A percentile compares a stretch with the other conserved stretches of the same genome.
phyloP scores from a whole-genome alignment of 2,888 invertebrate genomes.

The Entomobrya multifasciata region DNA sequence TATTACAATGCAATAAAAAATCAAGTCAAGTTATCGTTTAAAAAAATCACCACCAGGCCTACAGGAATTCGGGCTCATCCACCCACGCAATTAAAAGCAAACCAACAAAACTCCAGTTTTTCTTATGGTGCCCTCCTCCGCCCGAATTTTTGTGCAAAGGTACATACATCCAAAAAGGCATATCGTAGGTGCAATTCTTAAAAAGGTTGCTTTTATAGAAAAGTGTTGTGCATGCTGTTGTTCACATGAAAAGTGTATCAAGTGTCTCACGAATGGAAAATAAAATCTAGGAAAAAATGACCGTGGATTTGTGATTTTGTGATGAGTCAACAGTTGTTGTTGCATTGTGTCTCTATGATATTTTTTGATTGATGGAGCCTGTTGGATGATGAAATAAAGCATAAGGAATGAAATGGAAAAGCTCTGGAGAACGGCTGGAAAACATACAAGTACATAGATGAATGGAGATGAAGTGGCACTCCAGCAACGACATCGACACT shows the following conservation, averaged over 20 bases:
- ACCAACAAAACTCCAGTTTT: neutral
- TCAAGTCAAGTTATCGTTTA: neutral
- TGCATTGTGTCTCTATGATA: neutral
- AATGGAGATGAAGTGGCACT: conserved; percentile 11
- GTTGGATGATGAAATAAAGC: conserved; percentile 14
- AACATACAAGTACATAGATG: neutral
- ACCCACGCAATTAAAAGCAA: neutral
- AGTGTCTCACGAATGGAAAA: neutral
- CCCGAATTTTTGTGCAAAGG: neutral
- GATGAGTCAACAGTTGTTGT: neutral
- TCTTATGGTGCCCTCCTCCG: neutral
- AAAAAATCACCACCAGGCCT: neutral
- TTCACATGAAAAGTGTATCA: neutral
- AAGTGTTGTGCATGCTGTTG: neutral
- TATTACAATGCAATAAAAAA: conserved; percentile 14
- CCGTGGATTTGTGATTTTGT: neutral
- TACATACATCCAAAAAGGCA: neutral
- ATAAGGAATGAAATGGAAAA: neutral
- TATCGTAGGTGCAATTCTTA: neutral
- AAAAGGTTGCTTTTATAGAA: neutral
- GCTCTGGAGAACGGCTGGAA: conserved; percentile 2
- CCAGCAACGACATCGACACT: neutral
- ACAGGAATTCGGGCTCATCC: neutral
- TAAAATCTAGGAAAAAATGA: neutral
- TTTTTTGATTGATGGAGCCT: conserved; percentile 17